Conservation (phyloP, 2,113 vertebrate genomes). For the Nannobrachium achirus region DNA sequence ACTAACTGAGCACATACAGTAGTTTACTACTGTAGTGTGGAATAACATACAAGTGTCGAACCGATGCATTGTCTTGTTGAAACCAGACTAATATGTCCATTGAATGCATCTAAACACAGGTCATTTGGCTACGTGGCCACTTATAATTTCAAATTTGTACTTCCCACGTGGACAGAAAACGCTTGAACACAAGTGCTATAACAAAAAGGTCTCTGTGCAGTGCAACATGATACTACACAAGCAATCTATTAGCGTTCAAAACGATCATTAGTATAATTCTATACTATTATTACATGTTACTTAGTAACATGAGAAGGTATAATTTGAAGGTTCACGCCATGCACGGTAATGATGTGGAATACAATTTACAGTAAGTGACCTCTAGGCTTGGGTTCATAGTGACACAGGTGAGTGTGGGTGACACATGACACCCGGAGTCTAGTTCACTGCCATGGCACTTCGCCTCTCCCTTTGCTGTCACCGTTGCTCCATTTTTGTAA, state of each 20-base stretch:
- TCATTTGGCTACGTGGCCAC: too few species aligned
- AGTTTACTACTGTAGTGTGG: too few species aligned
- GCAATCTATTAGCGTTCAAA: conserved; percentile 25
- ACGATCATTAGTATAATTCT: conserved; percentile 33
- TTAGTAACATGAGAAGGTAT: conserved; percentile 34
- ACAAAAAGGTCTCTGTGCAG: conserved; percentile 5
- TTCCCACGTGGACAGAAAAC: not conserved
- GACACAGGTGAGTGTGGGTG: conserved; percentile 35
- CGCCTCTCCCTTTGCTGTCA: conserved; percentile 50
- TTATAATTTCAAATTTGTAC: not conserved
- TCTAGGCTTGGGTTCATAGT: conserved; percentile 2
- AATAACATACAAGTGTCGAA: too few species aligned
- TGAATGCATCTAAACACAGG: too few species aligned
- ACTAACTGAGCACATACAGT: too few species aligned
- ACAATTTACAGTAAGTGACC: conserved; percentile 37
- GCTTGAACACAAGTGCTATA: not conserved
- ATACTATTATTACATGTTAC: conserved; percentile 6
- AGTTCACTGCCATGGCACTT: conserved; percentile 31
- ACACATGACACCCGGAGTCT: conserved; percentile 53
- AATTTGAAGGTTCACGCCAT: conserved; percentile 24
- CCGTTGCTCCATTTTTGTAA: not conserved
- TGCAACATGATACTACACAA: conserved; percentile 41
- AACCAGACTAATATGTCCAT: too few species aligned
- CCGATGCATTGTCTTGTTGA: too few species aligned
- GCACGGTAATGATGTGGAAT: conserved; percentile 6